Conservation (phyloP, 2,797 vertebrate species). For the Leucoraja ocellata region DNA sequence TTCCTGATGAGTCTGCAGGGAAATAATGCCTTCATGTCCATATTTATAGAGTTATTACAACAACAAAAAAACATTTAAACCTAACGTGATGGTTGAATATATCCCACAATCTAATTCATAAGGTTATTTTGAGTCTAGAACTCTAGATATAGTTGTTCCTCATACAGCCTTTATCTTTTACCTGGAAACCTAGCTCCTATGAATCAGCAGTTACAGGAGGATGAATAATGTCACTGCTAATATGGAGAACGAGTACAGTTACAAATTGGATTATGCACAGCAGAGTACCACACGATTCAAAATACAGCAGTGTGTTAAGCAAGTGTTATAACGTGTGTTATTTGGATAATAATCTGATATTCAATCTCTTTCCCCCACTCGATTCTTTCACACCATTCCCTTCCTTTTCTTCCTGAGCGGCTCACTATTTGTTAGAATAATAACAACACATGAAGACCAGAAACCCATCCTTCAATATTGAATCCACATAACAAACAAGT, state of each 20-base stretch:
- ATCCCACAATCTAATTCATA: background rate
- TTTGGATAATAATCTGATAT: background rate
- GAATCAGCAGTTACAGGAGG: constrained; percentile 36
- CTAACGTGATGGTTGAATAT: background rate
- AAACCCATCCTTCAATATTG: background rate
- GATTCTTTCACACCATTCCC: background rate
- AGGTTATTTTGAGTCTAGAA: constrained; percentile 21
- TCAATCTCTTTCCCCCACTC: background rate
- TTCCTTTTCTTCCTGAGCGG: background rate
- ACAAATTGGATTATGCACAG: constrained; percentile 34
- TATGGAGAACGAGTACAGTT: constrained; percentile 27
- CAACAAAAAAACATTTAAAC: constrained; percentile 6
- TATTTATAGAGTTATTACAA: background rate
- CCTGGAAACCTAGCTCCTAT: constrained; percentile 31
- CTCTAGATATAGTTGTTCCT: constrained; percentile 15
- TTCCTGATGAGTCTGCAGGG: constrained; percentile 32
- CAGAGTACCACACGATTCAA: constrained; percentile 15
- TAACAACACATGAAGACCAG: background rate
- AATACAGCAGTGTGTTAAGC: background rate
- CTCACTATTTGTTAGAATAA: background rate
- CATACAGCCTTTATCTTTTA: constrained; percentile 32
- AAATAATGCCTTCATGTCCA: background rate
- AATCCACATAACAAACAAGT: background rate
- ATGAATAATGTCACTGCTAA: constrained; percentile 36
- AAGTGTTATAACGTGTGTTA: background rate